Conservation (phyloP, 2,113 vertebrate species). For the Ochotona curzoniae region DNA sequence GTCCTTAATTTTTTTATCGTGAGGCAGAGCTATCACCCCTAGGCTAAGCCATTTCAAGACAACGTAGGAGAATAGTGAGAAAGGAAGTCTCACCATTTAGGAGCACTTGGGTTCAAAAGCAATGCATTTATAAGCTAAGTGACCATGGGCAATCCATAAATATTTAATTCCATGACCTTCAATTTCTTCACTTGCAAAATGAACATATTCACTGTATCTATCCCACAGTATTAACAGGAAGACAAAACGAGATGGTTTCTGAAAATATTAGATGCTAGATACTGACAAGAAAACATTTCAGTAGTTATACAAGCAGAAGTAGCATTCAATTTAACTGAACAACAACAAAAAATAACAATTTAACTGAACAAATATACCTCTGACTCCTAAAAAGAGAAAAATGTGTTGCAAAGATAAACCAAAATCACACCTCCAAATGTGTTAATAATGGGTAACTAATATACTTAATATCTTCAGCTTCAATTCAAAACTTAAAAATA, state of each 20-base stretch:
- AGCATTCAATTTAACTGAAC: background rate
- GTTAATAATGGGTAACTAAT: background rate
- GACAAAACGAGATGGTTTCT: background rate
- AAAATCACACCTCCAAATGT: background rate
- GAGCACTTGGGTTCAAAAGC: background rate
- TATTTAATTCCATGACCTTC: background rate
- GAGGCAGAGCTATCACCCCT: background rate
- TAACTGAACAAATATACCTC: background rate
- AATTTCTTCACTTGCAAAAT: background rate
- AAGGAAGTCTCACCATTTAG: background rate
- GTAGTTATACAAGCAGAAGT: background rate
- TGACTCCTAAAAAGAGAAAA: background rate
- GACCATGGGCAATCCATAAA: background rate
- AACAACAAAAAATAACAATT: background rate
- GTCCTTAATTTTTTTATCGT: background rate
- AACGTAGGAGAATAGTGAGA: background rate
- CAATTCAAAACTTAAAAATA: conserved; percentile 21
- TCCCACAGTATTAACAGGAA: background rate
- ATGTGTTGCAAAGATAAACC: background rate
- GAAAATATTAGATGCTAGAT: background rate
- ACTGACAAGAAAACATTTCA: background rate
- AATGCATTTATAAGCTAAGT: background rate
- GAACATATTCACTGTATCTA: background rate
- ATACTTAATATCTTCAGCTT: background rate
- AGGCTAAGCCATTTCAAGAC: background rate